Conservation (phyloP, 2,888 invertebrate genomes). For the Phyllotreta cruciferae region DNA sequence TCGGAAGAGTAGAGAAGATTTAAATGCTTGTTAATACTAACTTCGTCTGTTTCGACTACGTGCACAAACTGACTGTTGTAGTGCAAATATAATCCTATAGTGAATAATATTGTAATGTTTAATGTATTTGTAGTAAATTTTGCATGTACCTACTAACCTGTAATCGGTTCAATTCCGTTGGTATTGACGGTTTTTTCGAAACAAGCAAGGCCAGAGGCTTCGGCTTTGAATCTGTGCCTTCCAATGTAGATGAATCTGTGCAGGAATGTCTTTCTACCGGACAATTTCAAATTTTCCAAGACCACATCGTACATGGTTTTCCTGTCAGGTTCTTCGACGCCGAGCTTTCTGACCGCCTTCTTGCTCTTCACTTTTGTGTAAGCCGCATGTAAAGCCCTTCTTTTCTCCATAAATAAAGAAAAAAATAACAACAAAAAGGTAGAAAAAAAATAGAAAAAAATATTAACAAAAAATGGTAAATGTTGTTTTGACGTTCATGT, state of each 20-base stretch:
- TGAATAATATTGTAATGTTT: too few species aligned
- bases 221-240: background rate
- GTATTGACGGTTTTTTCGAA: background rate
- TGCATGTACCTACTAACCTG: constrained; percentile 21
- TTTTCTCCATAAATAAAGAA: background rate
- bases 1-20: background rate
- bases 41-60: constrained; percentile 57
- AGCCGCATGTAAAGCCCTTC: too few species aligned
- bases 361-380: background rate
- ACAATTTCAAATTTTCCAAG: constrained; percentile 41
- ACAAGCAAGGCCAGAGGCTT: background rate
- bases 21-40: background rate
- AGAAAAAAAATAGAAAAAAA: background rate
- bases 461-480: too few species aligned
- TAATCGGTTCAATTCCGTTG: background rate
- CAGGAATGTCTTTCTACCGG: constrained; percentile 42
- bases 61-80: constrained; percentile 64
- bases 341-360: background rate
- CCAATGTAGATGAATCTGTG: constrained; percentile 44
- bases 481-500: too few species aligned
- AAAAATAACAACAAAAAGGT: background rate
- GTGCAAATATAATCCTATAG: constrained; percentile 60
- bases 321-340: constrained; percentile 39
- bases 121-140: too few species aligned
- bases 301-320: constrained; percentile 40